phyloP scores from a whole-genome alignment of 2,113 vertebrate genomes.

The Elanus axillaris region DNA sequence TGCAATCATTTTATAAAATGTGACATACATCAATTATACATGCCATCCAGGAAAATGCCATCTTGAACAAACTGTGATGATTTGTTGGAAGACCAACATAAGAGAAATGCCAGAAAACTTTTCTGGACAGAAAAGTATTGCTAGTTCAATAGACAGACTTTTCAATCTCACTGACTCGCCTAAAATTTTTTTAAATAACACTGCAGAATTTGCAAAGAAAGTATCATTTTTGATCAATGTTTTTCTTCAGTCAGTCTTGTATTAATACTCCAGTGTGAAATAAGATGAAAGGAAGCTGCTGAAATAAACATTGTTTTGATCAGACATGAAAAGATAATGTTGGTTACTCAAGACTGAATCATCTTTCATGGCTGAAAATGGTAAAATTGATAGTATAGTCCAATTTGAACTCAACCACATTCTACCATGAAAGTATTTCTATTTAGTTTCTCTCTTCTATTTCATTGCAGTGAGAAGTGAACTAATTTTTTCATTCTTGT shows the following conservation, averaged over 20 bases:
- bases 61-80: slow-evolving; percentile 31
- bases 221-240: not conserved
- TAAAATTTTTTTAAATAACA: not conserved
- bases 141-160: not conserved
- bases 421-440: not conserved
- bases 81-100: not conserved
- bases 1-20: slow-evolving; percentile 32
- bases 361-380: not conserved
- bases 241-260: not conserved
- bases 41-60: slow-evolving; percentile 50
- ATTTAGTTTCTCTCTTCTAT: not conserved
- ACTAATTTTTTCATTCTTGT: not conserved
- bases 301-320: slow-evolving; percentile 6
- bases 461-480: not conserved
- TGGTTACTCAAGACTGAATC: not conserved
- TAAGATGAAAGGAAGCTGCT: not conserved
- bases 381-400: not conserved
- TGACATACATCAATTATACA: slow-evolving; percentile 28
- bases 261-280: not conserved
- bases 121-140: not conserved
- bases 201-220: not conserved
- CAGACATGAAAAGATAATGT: not conserved
- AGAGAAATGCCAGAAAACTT: slow-evolving; percentile 41
- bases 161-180: not conserved
- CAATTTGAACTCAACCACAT: not conserved